Conservation (phyloP, 2,888 invertebrate species). For the Volucella inanis region DNA sequence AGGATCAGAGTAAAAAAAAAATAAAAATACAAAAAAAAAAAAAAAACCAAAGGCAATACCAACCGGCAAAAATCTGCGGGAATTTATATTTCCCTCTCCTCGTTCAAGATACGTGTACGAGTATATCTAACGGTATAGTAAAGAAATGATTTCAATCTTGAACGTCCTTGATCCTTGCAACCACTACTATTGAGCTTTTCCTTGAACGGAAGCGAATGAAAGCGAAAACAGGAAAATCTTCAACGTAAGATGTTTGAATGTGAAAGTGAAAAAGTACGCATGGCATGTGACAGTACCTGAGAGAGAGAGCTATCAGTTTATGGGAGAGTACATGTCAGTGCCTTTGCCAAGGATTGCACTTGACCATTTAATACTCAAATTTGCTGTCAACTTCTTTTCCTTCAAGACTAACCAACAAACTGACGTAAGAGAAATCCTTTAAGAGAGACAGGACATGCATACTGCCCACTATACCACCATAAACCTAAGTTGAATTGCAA, state of each 20-base stretch:
- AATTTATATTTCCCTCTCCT: constrained; percentile 49
- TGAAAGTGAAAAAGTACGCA: constrained; percentile 58
- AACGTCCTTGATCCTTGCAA: constrained; percentile 83
- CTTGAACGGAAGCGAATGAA: constrained; percentile 69
- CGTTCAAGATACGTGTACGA: not conserved
- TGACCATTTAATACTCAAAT: constrained; percentile 55
- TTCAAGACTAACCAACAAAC: not conserved
- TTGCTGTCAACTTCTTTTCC: constrained; percentile 9
- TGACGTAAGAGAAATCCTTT: constrained; percentile 49
- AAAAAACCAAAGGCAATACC: constrained; percentile 58
- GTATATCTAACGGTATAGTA: constrained; percentile 48
- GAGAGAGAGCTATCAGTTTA: constrained; percentile 1
- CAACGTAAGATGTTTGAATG: constrained; percentile 44
- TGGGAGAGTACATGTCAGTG: not conserved
- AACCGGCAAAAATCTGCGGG: constrained; percentile 69
- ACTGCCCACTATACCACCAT: constrained; percentile 12
- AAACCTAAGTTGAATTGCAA: constrained; percentile 66
- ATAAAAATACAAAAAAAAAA: constrained; percentile 25
- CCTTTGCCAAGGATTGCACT: constrained; percentile 71
- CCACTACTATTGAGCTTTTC: constrained; percentile 68
- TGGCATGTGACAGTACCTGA: constrained; percentile 20
- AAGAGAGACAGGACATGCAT: constrained; percentile 58
- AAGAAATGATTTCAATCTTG: constrained; percentile 77
- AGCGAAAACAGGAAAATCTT: constrained; percentile 65
- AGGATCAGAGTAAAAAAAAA: constrained; percentile 21